Evolutionary conservation across 2,113 vertebrate species (phyloP).

Genomic region (Scatophagus argus): DNA sequence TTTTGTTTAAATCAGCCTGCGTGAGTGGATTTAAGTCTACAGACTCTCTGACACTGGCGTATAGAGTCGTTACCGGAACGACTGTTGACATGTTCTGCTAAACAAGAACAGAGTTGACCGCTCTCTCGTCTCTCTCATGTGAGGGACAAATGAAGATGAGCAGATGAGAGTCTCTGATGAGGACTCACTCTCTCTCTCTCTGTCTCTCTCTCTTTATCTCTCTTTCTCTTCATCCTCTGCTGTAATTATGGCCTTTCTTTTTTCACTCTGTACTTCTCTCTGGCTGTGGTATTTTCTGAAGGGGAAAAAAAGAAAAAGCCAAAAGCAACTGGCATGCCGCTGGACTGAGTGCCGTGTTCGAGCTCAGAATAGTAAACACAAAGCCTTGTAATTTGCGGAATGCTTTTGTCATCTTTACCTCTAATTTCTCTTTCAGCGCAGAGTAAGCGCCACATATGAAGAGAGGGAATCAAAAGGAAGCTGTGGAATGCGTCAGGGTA

Average conservation of each 20-base stretch:
- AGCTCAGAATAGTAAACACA: conserved; percentile 80
- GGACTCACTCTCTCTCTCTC: conserved; percentile 60
- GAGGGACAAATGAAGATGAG: conserved; percentile 77
- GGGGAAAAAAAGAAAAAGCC: conserved; percentile 55
- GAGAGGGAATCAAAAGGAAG: conserved; percentile 57
- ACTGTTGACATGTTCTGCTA: conserved; percentile 63
- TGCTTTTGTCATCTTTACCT: conserved; percentile 81
- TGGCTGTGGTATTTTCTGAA: conserved; percentile 75
- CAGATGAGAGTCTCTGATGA: conserved; percentile 71
- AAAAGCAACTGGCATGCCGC: conserved; percentile 66
- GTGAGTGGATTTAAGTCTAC: conserved; percentile 21
- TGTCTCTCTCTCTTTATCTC: too few species aligned
- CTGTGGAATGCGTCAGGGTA: conserved; percentile 60
- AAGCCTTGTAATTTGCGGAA: conserved; percentile 87
- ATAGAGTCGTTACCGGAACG: conserved; percentile 66
- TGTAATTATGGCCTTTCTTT: conserved; percentile 78
- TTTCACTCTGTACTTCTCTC: conserved; percentile 79
- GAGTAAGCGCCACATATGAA: conserved; percentile 55
- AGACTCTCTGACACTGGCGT: conserved; percentile 42
- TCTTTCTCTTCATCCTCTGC: conserved; percentile 61
- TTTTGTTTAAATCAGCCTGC: conserved; percentile 36
- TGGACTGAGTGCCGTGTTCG: conserved; percentile 80
- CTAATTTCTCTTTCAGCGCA: conserved; percentile 70
- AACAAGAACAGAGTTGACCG: conserved; percentile 60
- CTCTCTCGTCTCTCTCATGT: conserved; percentile 62